These are phyloP conservation scores for Adoxophyes honmai DNA, from an alignment of 1,140 invertebrate species.

Conservation along the genomic window DNA sequence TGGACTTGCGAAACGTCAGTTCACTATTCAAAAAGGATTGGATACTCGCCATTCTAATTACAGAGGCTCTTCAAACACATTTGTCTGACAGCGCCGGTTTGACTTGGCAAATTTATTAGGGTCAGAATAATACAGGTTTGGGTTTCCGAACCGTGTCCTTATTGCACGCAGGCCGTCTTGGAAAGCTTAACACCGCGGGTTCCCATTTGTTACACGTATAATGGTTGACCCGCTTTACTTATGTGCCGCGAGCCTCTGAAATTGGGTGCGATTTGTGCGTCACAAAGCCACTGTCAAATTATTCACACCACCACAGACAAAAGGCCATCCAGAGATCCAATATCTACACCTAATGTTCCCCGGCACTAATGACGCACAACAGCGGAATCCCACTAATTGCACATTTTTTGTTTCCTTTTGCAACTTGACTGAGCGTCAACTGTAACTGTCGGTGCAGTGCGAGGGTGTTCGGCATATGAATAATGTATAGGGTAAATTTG, in stretches of 20 bases:
- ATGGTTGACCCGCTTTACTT: constrained; percentile 69
- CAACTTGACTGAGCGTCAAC: constrained; percentile 34
- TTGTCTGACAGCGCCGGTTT: constrained; percentile 71
- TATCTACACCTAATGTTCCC: too few species aligned
- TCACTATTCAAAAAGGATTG: background rate
- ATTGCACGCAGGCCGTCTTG: constrained; percentile 63
- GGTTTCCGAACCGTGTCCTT: constrained; percentile 66
- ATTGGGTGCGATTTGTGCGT: constrained; percentile 54
- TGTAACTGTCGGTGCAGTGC: constrained; percentile 51
- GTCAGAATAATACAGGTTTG: constrained; percentile 72
- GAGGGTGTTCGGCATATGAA: constrained; percentile 70
- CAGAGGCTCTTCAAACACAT: constrained; percentile 61
- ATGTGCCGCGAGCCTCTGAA: constrained; percentile 40
- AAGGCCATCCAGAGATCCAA: background rate
- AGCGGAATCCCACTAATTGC: background rate
- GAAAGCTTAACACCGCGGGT: constrained; percentile 28
- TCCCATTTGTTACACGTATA: constrained; percentile 71
- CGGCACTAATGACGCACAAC: too few species aligned
- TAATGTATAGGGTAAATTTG: constrained; percentile 74
- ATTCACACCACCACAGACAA: constrained; percentile 25
- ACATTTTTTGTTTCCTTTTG: constrained; percentile 7
- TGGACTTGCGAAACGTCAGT: background rate
- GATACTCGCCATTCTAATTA: background rate
- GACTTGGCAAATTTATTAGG: constrained; percentile 74
- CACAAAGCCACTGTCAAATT: constrained; percentile 41